These are phyloP conservation scores for Hexactinellida sp. DNA, from an alignment of 37 sponge, comb jelly and placozoan genomes.

Conservation along the genomic window DNA sequence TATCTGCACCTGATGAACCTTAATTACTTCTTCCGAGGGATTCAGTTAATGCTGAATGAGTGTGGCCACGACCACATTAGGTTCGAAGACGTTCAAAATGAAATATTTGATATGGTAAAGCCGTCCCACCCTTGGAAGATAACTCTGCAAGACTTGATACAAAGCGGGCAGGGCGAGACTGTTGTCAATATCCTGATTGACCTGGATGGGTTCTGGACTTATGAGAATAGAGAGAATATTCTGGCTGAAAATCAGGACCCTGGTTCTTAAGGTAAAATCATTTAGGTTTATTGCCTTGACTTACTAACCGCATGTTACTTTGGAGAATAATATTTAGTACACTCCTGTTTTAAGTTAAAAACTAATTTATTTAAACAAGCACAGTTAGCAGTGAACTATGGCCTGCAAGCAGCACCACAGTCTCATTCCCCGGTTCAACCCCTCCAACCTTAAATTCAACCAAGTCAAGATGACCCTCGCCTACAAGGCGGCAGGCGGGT, in stretches of 20 bases:
- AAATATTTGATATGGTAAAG: constrained; percentile 98
- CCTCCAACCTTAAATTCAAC: neutral
- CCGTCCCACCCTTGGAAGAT: constrained; percentile 53
- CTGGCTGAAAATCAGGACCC: constrained; percentile 57
- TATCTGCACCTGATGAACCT: constrained; percentile 62
- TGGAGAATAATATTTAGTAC: no score
- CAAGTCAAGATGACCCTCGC: neutral
- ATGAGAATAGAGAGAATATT: constrained; percentile 87
- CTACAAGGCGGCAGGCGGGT: neutral
- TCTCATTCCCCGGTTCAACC: neutral
- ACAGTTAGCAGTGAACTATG: neutral
- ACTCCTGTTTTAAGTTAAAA: no score
- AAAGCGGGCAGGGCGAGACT: constrained; percentile 93
- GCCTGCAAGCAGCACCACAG: neutral
- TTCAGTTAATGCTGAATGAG: constrained; percentile 63
- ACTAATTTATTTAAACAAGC: neutral
- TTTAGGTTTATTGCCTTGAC: no score
- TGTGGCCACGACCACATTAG: constrained; percentile 72
- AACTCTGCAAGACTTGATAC: constrained; percentile 72
- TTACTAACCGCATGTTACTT: no score
- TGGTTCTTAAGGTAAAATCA: no score
- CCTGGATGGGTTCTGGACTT: constrained; percentile 87
- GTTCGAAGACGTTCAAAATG: constrained; percentile 87
- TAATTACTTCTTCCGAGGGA: constrained; percentile 81
- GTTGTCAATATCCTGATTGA: constrained; percentile 83